Evolutionary conservation across 2,888 invertebrate genomes (phyloP).

Genomic region (Hydrotaea cyrtoneurina): DNA sequence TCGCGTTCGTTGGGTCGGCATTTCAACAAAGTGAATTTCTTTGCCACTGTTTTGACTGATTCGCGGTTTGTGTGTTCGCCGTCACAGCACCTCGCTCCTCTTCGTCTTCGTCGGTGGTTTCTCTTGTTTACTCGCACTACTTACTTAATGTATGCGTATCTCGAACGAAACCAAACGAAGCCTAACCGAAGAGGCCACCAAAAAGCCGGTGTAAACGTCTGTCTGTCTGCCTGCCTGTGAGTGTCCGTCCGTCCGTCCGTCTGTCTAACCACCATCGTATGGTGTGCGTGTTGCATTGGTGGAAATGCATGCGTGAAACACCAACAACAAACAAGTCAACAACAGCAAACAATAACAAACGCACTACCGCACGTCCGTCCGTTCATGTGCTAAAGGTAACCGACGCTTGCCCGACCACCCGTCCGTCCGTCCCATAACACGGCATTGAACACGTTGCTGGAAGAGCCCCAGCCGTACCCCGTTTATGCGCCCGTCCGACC

Average conservation of each 20-base stretch:
- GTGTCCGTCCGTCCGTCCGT: too few species aligned
- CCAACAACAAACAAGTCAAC: slow-evolving; percentile 46
- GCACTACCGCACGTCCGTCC: slow-evolving; percentile 39
- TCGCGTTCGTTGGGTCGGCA: slow-evolving; percentile 44
- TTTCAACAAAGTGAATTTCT: slow-evolving; percentile 60
- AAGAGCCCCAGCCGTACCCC: not conserved
- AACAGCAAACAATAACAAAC: slow-evolving; percentile 51
- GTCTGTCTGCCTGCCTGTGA: slow-evolving; percentile 33
- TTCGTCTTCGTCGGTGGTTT: not conserved
- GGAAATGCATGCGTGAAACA: slow-evolving; percentile 47
- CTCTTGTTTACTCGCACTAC: slow-evolving; percentile 36
- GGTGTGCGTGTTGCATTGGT: not conserved
- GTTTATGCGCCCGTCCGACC: slow-evolving; percentile 50
- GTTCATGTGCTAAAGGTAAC: not conserved
- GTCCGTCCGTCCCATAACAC: not conserved
- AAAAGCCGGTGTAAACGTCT: slow-evolving; percentile 63
- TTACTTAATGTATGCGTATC: slow-evolving; percentile 17
- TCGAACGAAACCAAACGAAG: not conserved
- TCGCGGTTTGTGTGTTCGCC: slow-evolving; percentile 58
- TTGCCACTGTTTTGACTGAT: slow-evolving; percentile 63
- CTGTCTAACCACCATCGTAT: too few species aligned
- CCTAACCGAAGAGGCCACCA: slow-evolving; percentile 49
- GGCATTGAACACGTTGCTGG: slow-evolving; percentile 48
- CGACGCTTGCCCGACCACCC: not conserved
- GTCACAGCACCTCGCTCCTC: not conserved